A percentile compares a stretch with the other conserved stretches of the same genome.
These are phyloP conservation scores for Cheilosia variabilis DNA, from an alignment of 2,888 invertebrate species.

Conservation along the genomic window DNA sequence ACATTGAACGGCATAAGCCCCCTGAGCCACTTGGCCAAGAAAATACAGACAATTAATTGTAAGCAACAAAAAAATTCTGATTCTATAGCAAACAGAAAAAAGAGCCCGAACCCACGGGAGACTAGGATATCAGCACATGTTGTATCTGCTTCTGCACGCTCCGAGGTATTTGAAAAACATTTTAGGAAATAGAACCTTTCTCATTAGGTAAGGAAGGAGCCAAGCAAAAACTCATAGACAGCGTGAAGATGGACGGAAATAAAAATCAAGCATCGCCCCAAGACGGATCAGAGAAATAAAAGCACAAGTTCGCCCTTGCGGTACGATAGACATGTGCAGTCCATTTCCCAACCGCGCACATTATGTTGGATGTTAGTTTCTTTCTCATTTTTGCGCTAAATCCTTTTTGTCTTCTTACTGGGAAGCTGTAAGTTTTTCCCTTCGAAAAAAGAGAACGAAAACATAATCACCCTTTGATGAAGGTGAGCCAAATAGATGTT, in stretches of 20 bases:
- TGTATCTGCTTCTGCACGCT: neutral
- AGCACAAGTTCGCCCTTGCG: conserved; percentile 1
- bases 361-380: conserved; percentile 55
- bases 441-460: conserved; percentile 6
- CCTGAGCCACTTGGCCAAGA: neutral
- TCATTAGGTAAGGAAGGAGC: conserved; percentile 19
- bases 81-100: neutral
- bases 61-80: neutral
- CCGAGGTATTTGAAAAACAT: neutral
- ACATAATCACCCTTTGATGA: conserved; percentile 49
- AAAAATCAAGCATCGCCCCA: conserved; percentile 30
- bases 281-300: neutral
- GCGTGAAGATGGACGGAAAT: conserved; percentile 19
- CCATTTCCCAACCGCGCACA: conserved; percentile 20
- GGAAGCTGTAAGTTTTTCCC: conserved; percentile 35
- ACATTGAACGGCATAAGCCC: conserved; percentile 4
- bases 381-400: conserved; percentile 14
- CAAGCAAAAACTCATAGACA: conserved; percentile 12
- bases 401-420: conserved; percentile 13
- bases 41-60: conserved; percentile 30
- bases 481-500: neutral
- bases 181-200: conserved; percentile 10
- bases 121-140: conserved; percentile 18
- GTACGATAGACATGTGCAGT: conserved; percentile 1
- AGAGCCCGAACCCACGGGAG: neutral